Conservation (phyloP, 1,140 invertebrate species). For the Melitaea cinxia region DNA sequence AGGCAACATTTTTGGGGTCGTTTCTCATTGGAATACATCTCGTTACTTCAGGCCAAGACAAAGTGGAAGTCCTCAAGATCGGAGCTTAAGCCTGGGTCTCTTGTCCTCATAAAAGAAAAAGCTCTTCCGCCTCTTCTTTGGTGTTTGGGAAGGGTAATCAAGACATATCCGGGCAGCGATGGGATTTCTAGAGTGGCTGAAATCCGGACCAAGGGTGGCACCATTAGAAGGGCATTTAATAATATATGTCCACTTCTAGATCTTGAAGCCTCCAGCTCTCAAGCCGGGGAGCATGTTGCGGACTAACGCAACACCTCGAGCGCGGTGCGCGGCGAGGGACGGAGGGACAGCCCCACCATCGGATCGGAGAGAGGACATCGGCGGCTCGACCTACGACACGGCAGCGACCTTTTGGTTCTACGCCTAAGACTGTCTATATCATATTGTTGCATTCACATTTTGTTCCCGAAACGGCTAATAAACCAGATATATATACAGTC, state of each 20-base stretch:
- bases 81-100: not conserved
- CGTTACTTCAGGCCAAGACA: not conserved
- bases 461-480: too few relatives aligned
- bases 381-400: too few relatives aligned
- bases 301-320: too few relatives aligned
- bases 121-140: conserved; percentile 34
- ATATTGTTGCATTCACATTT: too few relatives aligned
- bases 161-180: conserved; percentile 29
- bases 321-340: too few relatives aligned
- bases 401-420: too few relatives aligned
- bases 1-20: conserved; percentile 25
- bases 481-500: too few relatives aligned
- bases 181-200: conserved; percentile 37
- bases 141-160: conserved; percentile 27
- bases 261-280: conserved; percentile 17
- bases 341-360: too few relatives aligned
- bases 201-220: conserved; percentile 28
- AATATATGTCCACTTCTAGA: conserved; percentile 32
- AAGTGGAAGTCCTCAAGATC: not conserved
- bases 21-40: conserved; percentile 16
- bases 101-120: conserved; percentile 41
- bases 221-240: conserved; percentile 29
- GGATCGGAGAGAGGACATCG: too few relatives aligned
- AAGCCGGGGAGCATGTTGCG: conserved; percentile 21
- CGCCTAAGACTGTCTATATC: too few relatives aligned